Percentiles rank a stretch among this genome's conserved stretches.
phyloP scores from a whole-genome alignment of 2,113 vertebrate genomes.

The Clarias macrocephalus region DNA sequence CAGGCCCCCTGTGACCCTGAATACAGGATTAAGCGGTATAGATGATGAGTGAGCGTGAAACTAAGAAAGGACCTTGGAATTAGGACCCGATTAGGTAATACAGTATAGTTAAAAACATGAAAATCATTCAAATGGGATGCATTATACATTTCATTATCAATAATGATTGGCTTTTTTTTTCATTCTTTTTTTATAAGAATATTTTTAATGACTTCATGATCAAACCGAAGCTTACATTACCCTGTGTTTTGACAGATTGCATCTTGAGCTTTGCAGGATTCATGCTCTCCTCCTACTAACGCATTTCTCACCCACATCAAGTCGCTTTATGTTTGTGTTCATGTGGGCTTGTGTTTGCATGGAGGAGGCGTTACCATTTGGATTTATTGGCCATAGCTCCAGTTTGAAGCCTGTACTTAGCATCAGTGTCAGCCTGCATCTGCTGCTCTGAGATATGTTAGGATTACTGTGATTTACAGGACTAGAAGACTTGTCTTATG shows the following conservation, averaged over 20 bases:
- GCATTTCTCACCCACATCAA: constrained; percentile 21
- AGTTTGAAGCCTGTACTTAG: constrained; percentile 1
- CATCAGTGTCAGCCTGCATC: neutral
- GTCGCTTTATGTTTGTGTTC: constrained; percentile 14
- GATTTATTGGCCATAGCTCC: neutral
- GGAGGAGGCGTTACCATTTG: neutral
- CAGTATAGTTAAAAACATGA: neutral
- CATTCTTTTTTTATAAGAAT: too few species aligned
- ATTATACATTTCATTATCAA: neutral
- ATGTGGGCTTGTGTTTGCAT: constrained; percentile 21
- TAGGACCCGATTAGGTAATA: neutral
- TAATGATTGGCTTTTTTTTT: neutral
- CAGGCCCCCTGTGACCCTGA: too few species aligned
- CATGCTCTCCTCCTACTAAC: neutral
- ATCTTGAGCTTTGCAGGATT: neutral
- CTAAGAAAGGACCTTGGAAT: neutral
- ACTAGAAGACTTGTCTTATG: neutral
- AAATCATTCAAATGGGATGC: neutral
- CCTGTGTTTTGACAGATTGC: neutral
- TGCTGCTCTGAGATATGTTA: constrained; percentile 10
- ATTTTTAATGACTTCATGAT: neutral
- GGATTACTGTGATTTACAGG: neutral
- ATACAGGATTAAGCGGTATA: too few species aligned
- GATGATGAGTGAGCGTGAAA: too few species aligned
- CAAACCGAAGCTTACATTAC: neutral